Evolutionary conservation across 2,888 invertebrate genomes (phyloP), one percentile per base, ranked within the genome.

Genomic region (Parasteatoda lunata): DNA sequence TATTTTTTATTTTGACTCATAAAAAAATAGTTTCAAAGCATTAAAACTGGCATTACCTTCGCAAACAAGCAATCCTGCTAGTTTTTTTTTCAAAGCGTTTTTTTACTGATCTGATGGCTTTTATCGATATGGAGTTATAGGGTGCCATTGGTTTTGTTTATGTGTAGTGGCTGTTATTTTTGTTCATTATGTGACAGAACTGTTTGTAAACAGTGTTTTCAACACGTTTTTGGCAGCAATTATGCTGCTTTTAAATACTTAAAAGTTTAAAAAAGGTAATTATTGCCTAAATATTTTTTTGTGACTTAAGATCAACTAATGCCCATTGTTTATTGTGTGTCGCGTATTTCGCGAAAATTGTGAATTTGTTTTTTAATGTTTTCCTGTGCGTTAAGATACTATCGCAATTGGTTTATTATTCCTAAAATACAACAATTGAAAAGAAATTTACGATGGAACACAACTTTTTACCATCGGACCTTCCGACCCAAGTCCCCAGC

Each of bases 71-170:
- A 47, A 73, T 51, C 68, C 76, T n/a, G 59, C 77, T 76, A 77
- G 77, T 79, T 80, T 82, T 88, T 79, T 84, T 86, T 79, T 48
- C 64, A 77, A 71, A 52, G 71, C 71, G 51, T 86, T 86, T 85
- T 85, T 86, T 85, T 79, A 59, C 80, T 68, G 64, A 80, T 85
- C 72, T 86, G 85, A 86, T 86, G 80, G 80, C 80, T 86, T 86
- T 86, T 86, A 86, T 86, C 85, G 85, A 86, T 86, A 86, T 80
- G 85, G 85, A 64, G 79, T 80, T 86, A 77, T 77, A 83, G 85
- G 85, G 80, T 86, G 85, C 85, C 85, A 86, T 86, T 86, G 85
- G 85, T 77, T 84, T 86, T 86, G 85, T 86, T 86, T 86, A 80
- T 86, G 85, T 86, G 85, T 86, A 77, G 85, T 86, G 85, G 77